phyloP scores from a whole-genome alignment of 2,797 vertebrate genomes.

The Glossophaga mutica region DNA sequence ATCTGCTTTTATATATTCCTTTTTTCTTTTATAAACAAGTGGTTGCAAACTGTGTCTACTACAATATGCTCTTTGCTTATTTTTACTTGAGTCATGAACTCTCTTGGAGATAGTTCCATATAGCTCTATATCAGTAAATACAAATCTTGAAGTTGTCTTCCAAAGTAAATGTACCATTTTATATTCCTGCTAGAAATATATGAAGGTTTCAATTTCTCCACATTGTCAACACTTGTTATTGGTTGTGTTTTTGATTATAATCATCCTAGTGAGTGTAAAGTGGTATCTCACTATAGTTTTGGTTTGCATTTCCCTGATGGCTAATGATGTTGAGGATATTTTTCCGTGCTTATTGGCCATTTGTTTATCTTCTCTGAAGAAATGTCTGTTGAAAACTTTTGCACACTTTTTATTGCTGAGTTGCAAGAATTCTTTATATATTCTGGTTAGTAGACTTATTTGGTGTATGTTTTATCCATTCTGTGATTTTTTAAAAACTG shows the following conservation, averaged over 20 bases:
- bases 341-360: neutral
- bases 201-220: neutral
- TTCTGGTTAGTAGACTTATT: neutral
- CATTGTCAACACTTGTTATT: neutral
- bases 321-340: neutral
- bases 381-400: neutral
- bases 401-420: neutral
- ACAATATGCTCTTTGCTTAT: neutral
- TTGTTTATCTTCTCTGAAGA: neutral
- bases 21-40: neutral
- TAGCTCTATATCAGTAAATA: neutral
- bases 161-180: neutral
- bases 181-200: neutral
- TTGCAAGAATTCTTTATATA: neutral
- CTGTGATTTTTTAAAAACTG: neutral
- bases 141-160: constrained; percentile 8
- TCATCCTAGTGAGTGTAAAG: neutral
- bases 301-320: neutral
- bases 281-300: constrained; percentile 8
- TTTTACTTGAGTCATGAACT: neutral
- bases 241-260: neutral
- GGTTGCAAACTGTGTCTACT: neutral
- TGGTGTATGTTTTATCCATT: neutral
- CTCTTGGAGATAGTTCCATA: neutral
- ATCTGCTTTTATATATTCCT: neutral